Percentiles rank a stretch among this genome's conserved stretches.
Conservation (phyloP, 2,888 invertebrate species). For the Synanthedon formicaeformis region DNA sequence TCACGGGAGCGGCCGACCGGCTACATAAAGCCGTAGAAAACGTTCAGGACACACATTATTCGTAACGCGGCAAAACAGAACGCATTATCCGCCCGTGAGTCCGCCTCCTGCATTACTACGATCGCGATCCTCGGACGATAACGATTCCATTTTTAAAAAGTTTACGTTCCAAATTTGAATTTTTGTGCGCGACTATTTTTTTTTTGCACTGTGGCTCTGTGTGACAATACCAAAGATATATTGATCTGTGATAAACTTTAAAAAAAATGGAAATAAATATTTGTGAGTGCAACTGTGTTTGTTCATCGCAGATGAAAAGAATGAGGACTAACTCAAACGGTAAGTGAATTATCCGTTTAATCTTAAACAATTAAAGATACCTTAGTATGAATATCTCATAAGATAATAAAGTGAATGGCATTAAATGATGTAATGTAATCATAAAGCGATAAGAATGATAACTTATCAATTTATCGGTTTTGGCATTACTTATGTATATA, state of each 20-base stretch:
- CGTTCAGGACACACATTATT: slow-evolving; percentile 65
- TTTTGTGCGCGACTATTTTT: slow-evolving; percentile 26
- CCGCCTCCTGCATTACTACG: slow-evolving; percentile 30
- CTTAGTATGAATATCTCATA: no score
- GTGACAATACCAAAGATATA: slow-evolving; percentile 22
- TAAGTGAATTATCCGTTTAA: slow-evolving; percentile 20
- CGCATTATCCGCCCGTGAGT: slow-evolving; percentile 43
- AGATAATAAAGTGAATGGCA: no score
- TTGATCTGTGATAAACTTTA: slow-evolving; percentile 44
- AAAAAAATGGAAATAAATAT: slow-evolving; percentile 25
- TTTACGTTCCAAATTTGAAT: slow-evolving; percentile 13
- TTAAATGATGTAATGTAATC: no score
- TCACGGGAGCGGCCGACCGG: slow-evolving; percentile 52
- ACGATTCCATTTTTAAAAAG: slow-evolving; percentile 11
- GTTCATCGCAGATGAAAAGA: slow-evolving; percentile 24
- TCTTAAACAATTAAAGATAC: no score
- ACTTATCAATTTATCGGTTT: no score
- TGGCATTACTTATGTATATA: no score
- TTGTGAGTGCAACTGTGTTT: slow-evolving; percentile 31
- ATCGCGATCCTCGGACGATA: slow-evolving; percentile 10
- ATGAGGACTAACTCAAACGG: slow-evolving; percentile 29
- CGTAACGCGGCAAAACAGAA: slow-evolving; percentile 56
- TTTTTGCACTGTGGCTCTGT: slow-evolving; percentile 13
- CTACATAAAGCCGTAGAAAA: slow-evolving; percentile 63
- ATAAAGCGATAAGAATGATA: no score